Percentiles rank a stretch among this genome's conserved stretches.
These are phyloP conservation scores for Calliopum simillimum DNA, from an alignment of 2,888 invertebrate genomes.

Conservation along the genomic window DNA sequence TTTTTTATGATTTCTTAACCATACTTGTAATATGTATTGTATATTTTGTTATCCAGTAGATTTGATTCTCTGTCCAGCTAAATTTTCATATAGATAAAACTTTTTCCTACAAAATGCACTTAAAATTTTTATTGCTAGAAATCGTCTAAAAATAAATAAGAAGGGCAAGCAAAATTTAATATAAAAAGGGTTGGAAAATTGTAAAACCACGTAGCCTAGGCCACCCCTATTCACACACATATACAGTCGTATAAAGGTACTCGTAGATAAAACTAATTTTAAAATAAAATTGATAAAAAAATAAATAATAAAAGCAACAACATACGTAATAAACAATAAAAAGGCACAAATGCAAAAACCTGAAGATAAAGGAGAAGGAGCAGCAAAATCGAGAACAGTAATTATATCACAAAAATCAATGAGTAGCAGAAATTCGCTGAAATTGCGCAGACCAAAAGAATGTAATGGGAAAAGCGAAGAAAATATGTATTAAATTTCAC, in stretches of 20 bases:
- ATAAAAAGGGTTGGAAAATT: constrained; percentile 2
- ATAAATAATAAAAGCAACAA: constrained; percentile 22
- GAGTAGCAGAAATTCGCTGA: background rate
- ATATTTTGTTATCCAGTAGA: no score
- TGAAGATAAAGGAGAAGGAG: background rate
- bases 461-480: no score
- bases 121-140: background rate
- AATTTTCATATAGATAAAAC: no score
- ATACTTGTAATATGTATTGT: no score
- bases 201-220: constrained; percentile 56
- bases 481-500: background rate
- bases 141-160: background rate
- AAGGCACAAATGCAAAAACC: background rate
- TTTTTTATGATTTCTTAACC: no score
- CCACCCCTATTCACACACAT: constrained; percentile 30
- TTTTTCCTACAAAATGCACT: no score
- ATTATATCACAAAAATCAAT: constrained; percentile 26
- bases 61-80: no score
- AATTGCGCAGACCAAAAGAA: background rate
- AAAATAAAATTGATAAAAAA: constrained; percentile 27
- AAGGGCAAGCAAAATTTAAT: constrained; percentile 31
- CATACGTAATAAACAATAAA: background rate
- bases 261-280: background rate
- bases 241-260: constrained; percentile 10
- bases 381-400: background rate